Base-by-base conservation (phyloP, 2,797 vertebrate genomes). In the Spinibarbus caldwelli region DNA sequence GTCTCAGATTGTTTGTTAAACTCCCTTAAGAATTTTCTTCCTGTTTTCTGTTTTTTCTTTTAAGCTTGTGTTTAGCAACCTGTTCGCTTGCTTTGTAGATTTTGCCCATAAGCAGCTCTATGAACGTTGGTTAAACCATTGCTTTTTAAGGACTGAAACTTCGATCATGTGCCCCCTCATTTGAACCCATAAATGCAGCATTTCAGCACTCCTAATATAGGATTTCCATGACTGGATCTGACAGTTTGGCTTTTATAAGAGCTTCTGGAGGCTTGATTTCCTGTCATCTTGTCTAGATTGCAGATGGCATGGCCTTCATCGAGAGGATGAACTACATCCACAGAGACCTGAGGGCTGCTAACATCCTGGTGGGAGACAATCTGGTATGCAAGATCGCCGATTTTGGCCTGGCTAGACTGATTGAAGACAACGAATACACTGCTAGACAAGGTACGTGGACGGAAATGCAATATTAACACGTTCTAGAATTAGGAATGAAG, bases 301-400 rank as follows among this genome's bases (percentile, higher is more conserved):
- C 98, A 88, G 98, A 99, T 90, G 98, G 98, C 80, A 99, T 99
- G 98, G 98, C 98, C 78, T 99, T 98, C 94, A 99, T 99, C 85
- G 98, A 99, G 96, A 96, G 97, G 94, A 99, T 99, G 98, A 99
- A 99, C 94, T 99, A 99, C 94, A 99, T 99, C 93, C 98, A 99
- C 92, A 94, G 98, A 94, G 98, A 99, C 92, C 96, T 99, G 91
- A 96, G 98, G 89, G 98, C 98, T 85, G 98, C 98, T 91, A 99
- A 99, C 94, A 99, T 99, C 88, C 96, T 99, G 91, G 98, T 99
- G 88, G 97, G 96, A 73, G 97, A 99, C 91, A 99, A 98, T 95
- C 95, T 99, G 90, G 97, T 98, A 84, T 99, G 98, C 88, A 99
- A 99, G 95, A 99, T 99, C 86, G 98, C 98, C 14, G 98, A 99